Base-by-base conservation (phyloP, 2,888 invertebrate genomes). In the Molorchus minor region DNA sequence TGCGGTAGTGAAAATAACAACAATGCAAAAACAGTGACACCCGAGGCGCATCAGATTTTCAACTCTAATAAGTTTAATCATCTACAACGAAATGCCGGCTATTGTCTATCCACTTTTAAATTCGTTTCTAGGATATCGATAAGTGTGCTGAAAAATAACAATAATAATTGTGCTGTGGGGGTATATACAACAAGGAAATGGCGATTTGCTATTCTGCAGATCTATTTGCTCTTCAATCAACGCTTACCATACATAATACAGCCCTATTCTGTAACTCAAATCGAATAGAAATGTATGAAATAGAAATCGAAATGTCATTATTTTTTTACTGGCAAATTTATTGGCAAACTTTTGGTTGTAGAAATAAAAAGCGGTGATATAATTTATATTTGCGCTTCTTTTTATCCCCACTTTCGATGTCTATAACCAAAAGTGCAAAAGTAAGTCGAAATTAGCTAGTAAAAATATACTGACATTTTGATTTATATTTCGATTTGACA, bases 11-110 rank as follows among this genome's bases (percentile, higher is more conserved):
- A 49, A 49, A 38, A 25, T 49, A 38, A 49, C 49, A 49, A 38
- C 49, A 49, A 38, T 49, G 15, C 38, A 25, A 49, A 38, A 54
- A 44, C 52, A 43, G 35, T 45, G 33, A 16, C 54, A 54, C 54
- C 43, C 45, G 54, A 54, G 54, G 54, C 54, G 43, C 54, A 45
- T 54, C 54, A 44, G 44, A 54, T 54, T 35, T 44, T 54, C 43
- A 44, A 54, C 54, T 54, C 45, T 54, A 54, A 54, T 54, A 54
- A 44, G 45, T 54, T 44, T 54, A 54, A 54, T 54, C 45, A 44
- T 25, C 25, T 49, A 49, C 49, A 49, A 38, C 38, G 16, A 38
- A 49, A 49, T 38, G 38, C 21, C 49, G 47, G 16, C 49, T 25
- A 49, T 49, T 49, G 49, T 49, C 25, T 49, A 35, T 21, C 7